Conservation (phyloP, 2,113 vertebrate genomes). For the Eonycteris spelaea region DNA sequence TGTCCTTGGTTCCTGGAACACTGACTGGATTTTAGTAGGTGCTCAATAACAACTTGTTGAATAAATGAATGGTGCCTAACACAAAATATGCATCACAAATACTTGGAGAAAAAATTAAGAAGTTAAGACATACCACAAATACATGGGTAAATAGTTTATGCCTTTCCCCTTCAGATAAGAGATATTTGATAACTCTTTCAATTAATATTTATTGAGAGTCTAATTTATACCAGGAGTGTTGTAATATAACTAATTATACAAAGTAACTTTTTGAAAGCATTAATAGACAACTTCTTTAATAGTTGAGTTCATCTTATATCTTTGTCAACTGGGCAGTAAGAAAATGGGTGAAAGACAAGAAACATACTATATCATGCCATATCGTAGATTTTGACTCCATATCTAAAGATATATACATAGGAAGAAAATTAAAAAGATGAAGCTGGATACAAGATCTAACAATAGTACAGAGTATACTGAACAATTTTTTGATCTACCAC, state of each 20-base stretch:
- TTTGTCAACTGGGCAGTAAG: background rate
- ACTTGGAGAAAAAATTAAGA: background rate
- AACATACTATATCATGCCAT: background rate
- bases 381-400: background rate
- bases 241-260: background rate
- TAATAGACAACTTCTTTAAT: background rate
- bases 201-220: background rate
- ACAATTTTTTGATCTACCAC: background rate
- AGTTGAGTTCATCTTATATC: background rate
- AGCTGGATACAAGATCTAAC: slow-evolving; percentile 27
- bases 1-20: background rate
- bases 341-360: background rate
- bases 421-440: background rate
- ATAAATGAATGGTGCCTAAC: background rate
- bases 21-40: background rate
- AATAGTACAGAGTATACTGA: background rate
- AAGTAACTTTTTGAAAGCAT: background rate
- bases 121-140: background rate
- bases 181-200: background rate
- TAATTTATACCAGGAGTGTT: background rate
- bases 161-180: background rate
- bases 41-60: background rate
- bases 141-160: background rate
- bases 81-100: background rate
- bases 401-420: slow-evolving; percentile 1